Evolutionary conservation across 1,140 invertebrate genomes (phyloP), one percentile per base, ranked within the genome.

Genomic region (Drosophila nikananu): DNA sequence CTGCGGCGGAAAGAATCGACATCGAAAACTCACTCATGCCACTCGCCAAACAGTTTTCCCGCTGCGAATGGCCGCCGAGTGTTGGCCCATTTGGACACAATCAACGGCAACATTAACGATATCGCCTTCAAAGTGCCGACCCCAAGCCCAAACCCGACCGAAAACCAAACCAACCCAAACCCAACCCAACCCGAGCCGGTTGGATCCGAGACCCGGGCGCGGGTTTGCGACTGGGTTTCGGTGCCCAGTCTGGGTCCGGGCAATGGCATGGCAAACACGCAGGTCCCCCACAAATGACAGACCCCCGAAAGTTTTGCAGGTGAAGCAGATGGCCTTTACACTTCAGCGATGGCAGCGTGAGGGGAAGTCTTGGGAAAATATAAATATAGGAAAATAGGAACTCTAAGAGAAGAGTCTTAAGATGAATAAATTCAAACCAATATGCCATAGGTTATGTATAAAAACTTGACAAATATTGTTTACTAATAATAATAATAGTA

Each of bases 61-160:
- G 57, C 73, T 63, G 61, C 63, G 71, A 70, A 76, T 65, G 61
- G 72, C 57, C 58, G 70, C 59, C 60, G 73, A 63, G 79, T 77
- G 73, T 77, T 66, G 67, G 46, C 77, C 77, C 77, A 79, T 80
- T 80, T 87, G 83, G 84, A 68, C 84, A 84, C 83, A 86, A 86
- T 86, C 83, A 87, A 86, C 83, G 72, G 83, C 76, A 87, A 87
- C 86, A 89, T 89, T 89, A 89, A 89, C 86, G 86, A 89, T 89
- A 89, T 89, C 84, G 86, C 86, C 84, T 78, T 89, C 81, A 81
- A 89, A 84, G 68, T 78, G 84, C 80, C 80, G 70, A 77, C 72
- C 77, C 58, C 65, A 42, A 10, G 32, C 32, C 21, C 46, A 21
- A 21, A 37, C 25, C 61, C 25, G 13, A 37, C 52, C 57, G 68